Percentiles rank a stretch among this genome's conserved stretches.
phyloP scores from a whole-genome alignment of 2,113 vertebrate genomes.

The Cyanoramphus novaezelandiae region DNA sequence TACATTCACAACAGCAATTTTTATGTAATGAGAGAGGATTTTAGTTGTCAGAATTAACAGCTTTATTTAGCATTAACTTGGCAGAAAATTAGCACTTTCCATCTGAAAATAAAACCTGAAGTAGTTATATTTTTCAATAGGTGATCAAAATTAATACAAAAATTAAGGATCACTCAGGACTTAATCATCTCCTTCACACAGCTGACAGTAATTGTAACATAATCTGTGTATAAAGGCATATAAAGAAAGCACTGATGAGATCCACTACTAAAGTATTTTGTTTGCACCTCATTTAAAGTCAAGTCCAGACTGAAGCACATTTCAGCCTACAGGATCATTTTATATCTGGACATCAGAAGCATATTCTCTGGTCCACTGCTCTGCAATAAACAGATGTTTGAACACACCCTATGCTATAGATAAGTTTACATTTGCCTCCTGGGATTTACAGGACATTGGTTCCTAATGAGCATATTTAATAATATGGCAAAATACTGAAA shows the following conservation, averaged over 20 bases:
- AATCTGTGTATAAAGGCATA: neutral
- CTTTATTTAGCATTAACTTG: slow-evolving; percentile 10
- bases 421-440: slow-evolving; percentile 31
- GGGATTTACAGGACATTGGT: slow-evolving; percentile 60
- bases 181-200: neutral
- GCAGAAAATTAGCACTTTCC: neutral
- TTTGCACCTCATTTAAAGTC: slow-evolving; percentile 39
- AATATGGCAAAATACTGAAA: slow-evolving; percentile 46
- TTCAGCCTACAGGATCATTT: slow-evolving; percentile 17
- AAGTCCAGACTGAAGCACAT: neutral
- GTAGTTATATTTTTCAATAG: neutral
- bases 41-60: slow-evolving; percentile 3
- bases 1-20: neutral
- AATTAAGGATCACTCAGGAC: slow-evolving; percentile 10
- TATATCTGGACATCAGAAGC: slow-evolving; percentile 40
- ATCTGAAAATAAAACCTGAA: slow-evolving; percentile 5
- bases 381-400: slow-evolving; percentile 66
- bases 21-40: neutral
- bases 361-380: slow-evolving; percentile 47
- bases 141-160: slow-evolving; percentile 21
- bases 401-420: slow-evolving; percentile 29
- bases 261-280: neutral
- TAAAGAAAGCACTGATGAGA: slow-evolving; percentile 21
- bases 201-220: neutral
- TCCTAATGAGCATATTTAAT: slow-evolving; percentile 67